A percentile compares a stretch with the other conserved stretches of the same genome.
These are phyloP conservation scores for Protodeltote pygarga DNA, from an alignment of 2,888 invertebrate genomes.

Conservation along the genomic window DNA sequence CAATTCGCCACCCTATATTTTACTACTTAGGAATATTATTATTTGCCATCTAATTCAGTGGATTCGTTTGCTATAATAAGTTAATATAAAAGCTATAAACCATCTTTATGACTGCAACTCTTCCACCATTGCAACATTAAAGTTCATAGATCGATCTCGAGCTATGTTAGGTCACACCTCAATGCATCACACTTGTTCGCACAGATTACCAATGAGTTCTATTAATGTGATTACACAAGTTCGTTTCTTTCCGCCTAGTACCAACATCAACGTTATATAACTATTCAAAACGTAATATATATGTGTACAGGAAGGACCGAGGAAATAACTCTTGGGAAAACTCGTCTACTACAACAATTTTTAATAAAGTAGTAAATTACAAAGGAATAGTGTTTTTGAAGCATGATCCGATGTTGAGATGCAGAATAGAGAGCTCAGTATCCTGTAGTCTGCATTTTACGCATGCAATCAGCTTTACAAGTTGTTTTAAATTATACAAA, in stretches of 20 bases:
- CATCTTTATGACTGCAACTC: slow-evolving; percentile 3
- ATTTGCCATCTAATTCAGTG: too few relatives aligned
- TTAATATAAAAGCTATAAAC: background rate
- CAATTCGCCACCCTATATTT: too few relatives aligned
- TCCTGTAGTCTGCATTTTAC: too few relatives aligned
- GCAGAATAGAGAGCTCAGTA: too few relatives aligned
- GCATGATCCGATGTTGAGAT: too few relatives aligned
- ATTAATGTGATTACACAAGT: slow-evolving; percentile 45
- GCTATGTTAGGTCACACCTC: slow-evolving; percentile 29
- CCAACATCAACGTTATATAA: slow-evolving; percentile 26
- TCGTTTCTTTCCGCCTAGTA: slow-evolving; percentile 36
- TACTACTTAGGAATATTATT: too few relatives aligned
- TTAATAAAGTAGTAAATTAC: background rate
- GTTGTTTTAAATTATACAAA: too few relatives aligned
- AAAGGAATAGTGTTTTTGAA: too few relatives aligned
- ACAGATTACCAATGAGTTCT: slow-evolving; percentile 36
- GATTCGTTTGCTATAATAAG: too few relatives aligned
- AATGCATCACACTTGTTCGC: slow-evolving; percentile 26
- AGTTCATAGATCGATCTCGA: slow-evolving; percentile 8
- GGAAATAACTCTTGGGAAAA: slow-evolving; percentile 4
- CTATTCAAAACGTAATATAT: slow-evolving; percentile 15
- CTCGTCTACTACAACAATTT: background rate
- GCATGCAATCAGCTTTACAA: too few relatives aligned
- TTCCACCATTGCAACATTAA: slow-evolving; percentile 12
- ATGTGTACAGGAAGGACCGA: slow-evolving; percentile 19